Evolutionary conservation across 1,140 invertebrate genomes (phyloP), one percentile per base, ranked within the genome.

Genomic region (Musca domestica): DNA sequence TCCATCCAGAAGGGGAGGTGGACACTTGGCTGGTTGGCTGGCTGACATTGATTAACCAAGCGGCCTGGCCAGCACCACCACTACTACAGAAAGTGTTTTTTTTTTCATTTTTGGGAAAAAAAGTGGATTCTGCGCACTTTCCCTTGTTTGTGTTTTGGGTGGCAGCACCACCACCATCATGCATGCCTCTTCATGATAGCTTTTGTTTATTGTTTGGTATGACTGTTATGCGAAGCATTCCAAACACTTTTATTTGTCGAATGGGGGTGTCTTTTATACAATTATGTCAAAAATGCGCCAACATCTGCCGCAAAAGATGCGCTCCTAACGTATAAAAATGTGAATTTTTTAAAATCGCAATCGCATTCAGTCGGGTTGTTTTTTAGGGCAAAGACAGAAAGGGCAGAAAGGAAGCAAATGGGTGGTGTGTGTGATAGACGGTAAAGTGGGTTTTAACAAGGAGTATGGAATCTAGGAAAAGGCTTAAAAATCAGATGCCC

Each of bases 271-370:
- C 34, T 41, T 41, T 41, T 23, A 25, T 23, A 61, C 56, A 61
- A 34, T 34, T 61, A 19, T 61, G 27, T 41, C 34, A 41, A 41
- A 61, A 61, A 61, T 61, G 30, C 34, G 27, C 34, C 17, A 61
- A 61, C 27, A 61, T 61, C 19, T 61, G 56, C 34, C n/a, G n/a
- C 5, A 10, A 61, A 61, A 61, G 56, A 61, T 61, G 56, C 56
- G 56, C 56, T 61, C 56, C 56, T 61, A 61, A 61, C 27, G 15
- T 41, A 61, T 34, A 61, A 61, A 61, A 61, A 61, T 61, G 27
- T 61, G 27, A 17, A 34, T 61, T 61, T 61, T 34, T 17, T 34
- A 61, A 61, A 41, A 23, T 61, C 27, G 27, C 19, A 61, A 61
- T 14, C 27, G 12, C 41, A 34, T 19, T 25, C n/a, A 30, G 27